Evolutionary conservation across 2,113 vertebrate species (phyloP), one percentile per base, ranked within the genome.

Genomic region (Bothrops jararaca): DNA sequence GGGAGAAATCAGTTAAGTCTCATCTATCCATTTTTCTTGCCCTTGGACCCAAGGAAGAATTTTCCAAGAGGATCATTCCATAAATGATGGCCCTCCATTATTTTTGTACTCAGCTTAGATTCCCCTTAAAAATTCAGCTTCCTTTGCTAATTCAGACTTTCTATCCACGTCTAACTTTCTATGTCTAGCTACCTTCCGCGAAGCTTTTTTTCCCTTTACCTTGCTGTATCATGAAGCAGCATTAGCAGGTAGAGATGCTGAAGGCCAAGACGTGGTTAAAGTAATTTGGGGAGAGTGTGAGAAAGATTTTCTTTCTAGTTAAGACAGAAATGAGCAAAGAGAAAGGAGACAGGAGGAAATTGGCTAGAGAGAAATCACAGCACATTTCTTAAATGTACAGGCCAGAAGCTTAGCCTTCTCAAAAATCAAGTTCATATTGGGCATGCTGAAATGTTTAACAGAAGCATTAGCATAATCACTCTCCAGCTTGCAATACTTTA

Each of bases 391-490:
- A 88, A 91, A 80, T 80, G 48, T 29, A 34, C 85, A 88, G 24
- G 29, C 85, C 15, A 34, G 15, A 34, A 80, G 85, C 86, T 24
- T 88, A 93, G 92, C 45, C 89, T 90, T 86, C 56, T 86, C 29
- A 34, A 50, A 93, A 85, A 64, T 93, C 54, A 90, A 53, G 89
- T 48, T 42, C 13, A 23, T 57, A 69, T n/a, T 91, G 92, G 52
- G 57, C 89, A 93, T 88, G 92, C 89, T 88, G 85, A 86, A 90
- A 93, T 90, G 58, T 87, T 88, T 93, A 93, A 91, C 58, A 91
- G 85, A 88, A 8, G 29, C 85, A 93, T 93, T 91, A 93, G 39
- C 92, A 93, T 88, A 93, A 91, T 91, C 52, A 15, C 34, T 91
- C 85, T 60, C 85, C 85, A 48, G 80, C 80, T 88, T 74, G 58